phyloP scores from a whole-genome alignment of 1,140 invertebrate genomes.

The Triops cancriformis region DNA sequence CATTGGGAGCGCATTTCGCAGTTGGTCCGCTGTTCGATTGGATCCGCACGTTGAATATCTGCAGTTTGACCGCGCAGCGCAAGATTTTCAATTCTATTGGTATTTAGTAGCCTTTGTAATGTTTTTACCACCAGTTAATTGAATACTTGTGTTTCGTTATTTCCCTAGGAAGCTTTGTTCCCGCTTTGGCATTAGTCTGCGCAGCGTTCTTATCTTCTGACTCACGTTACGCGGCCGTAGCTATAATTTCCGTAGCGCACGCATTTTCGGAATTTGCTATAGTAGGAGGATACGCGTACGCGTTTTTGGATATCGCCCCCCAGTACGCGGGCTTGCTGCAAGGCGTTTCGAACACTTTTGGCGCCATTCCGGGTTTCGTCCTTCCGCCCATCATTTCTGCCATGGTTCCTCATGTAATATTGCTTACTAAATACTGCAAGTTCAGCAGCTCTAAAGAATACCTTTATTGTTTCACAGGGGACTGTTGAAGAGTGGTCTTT shows the following conservation, averaged over 20 bases:
- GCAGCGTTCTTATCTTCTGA: slow-evolving; percentile 3
- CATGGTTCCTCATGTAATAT: not conserved
- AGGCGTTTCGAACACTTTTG: not conserved
- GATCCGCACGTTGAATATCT: not conserved
- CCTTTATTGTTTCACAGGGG: not conserved
- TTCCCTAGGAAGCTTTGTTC: slow-evolving; percentile 12
- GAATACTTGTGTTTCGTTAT: not conserved
- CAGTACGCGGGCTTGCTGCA: slow-evolving; percentile 9
- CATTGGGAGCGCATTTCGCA: not conserved
- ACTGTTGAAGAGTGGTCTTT: not conserved
- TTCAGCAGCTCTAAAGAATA: not conserved
- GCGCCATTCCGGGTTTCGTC: not conserved
- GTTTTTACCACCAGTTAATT: not conserved
- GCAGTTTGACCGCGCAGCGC: not conserved
- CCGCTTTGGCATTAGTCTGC: not conserved
- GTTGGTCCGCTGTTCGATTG: not conserved
- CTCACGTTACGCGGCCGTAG: not conserved
- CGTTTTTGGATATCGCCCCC: slow-evolving; percentile 15
- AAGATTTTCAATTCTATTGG: not conserved
- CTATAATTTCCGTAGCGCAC: not conserved
- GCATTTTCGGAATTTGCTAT: slow-evolving; percentile 13
- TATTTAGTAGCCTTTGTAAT: not conserved
- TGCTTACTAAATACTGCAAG: not conserved
- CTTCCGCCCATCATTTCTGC: not conserved
- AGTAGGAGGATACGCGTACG: slow-evolving; percentile 11